phyloP scores from a whole-genome alignment of 30 jellyfish, hydroid and myxozoan species.

The Chrysaora quinquecirrha region DNA sequence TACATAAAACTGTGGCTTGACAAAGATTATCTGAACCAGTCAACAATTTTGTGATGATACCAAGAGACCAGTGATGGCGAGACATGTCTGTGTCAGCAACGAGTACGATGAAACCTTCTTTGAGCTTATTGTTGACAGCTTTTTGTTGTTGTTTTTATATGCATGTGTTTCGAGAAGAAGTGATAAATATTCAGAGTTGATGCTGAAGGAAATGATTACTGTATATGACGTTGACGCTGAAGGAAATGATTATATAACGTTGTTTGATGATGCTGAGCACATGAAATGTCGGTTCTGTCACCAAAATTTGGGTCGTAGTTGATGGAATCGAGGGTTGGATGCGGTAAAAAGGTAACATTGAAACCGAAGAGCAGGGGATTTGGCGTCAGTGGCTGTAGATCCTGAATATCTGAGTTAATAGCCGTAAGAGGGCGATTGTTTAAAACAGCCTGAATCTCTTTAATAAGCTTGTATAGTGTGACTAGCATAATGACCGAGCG shows the following conservation, averaged over 20 bases:
- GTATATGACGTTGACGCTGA: too few relatives aligned
- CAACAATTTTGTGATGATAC: too few relatives aligned
- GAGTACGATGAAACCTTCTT: conserved; percentile 26
- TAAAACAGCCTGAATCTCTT: conserved; percentile 30
- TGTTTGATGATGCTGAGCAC: conserved; percentile 10
- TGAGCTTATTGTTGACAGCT: neutral
- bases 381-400: conserved; percentile 46
- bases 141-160: neutral
- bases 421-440: too few relatives aligned
- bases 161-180: conserved; percentile 28
- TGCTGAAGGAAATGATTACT: conserved; percentile 2
- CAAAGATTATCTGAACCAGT: too few relatives aligned
- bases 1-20: too few relatives aligned
- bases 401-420: too few relatives aligned
- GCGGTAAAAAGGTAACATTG: conserved; percentile 24
- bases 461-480: conserved; percentile 1
- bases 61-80: conserved; percentile 37
- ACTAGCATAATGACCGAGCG: neutral
- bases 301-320: too few relatives aligned
- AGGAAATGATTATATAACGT: too few relatives aligned
- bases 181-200: conserved; percentile 15
- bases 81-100: conserved; percentile 37
- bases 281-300: conserved; percentile 2
- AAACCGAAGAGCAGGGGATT: conserved; percentile 27
- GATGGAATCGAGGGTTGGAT: conserved; percentile 9